These are phyloP conservation scores for Leptinotarsa texana DNA, from an alignment of 1,140 invertebrate genomes.

Conservation along the genomic window DNA sequence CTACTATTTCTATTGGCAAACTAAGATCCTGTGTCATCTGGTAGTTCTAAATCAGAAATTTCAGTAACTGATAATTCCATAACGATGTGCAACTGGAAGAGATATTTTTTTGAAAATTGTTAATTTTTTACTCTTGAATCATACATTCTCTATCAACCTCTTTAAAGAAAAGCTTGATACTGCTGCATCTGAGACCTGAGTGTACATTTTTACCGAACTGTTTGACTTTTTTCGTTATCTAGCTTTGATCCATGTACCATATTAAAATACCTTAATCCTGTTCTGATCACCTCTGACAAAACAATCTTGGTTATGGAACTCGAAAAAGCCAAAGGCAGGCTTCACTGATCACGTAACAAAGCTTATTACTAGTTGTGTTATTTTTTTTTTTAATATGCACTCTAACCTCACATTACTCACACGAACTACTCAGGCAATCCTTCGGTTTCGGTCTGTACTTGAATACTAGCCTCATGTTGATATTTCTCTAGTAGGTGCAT, in stretches of 20 bases:
- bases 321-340: conserved; percentile 41
- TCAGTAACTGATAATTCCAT: no score
- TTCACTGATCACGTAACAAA: conserved; percentile 14
- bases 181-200: no score
- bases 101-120: no score
- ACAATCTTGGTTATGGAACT: conserved; percentile 22
- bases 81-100: no score
- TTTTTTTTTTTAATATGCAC: conserved; percentile 13
- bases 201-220: background rate
- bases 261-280: background rate
- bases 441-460: background rate
- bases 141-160: no score
- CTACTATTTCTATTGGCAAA: no score
- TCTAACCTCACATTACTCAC: conserved; percentile 5
- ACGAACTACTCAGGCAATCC: background rate
- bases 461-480: background rate
- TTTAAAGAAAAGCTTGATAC: no score
- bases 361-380: background rate
- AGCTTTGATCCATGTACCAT: background rate
- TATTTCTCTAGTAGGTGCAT: no score
- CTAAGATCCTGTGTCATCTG: no score
- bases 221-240: background rate
- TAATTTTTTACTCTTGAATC: no score
- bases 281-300: background rate
- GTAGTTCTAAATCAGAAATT: no score